Evolutionary conservation across 2,113 vertebrate species (phyloP).

Genomic region (Petaurus breviceps): DNA sequence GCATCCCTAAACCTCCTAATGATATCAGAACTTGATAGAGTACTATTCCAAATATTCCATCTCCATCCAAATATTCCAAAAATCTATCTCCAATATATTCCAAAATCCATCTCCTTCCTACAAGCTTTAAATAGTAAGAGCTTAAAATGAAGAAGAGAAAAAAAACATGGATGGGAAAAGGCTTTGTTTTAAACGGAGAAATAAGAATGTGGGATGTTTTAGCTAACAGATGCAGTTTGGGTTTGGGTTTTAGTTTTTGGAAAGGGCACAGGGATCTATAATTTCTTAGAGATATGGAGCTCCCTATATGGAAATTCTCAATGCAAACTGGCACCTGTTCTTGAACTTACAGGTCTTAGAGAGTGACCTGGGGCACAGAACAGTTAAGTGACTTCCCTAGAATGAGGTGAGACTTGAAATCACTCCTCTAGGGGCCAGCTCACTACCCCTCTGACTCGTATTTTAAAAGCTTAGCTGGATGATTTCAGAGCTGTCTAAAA

Average conservation of each 20-base stretch:
- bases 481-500: conserved; percentile 33
- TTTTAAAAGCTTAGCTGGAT: neutral
- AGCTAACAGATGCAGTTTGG: neutral
- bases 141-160: neutral
- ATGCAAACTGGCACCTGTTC: neutral
- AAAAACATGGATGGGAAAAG: neutral
- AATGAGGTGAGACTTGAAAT: neutral
- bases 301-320: neutral
- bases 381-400: neutral
- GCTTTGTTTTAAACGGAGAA: neutral
- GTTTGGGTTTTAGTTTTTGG: neutral
- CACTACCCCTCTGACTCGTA: neutral
- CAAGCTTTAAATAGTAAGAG: neutral
- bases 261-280: neutral
- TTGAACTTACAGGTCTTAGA: neutral
- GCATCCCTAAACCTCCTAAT: neutral
- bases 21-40: neutral
- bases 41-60: neutral
- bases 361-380: neutral
- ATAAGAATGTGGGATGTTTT: neutral
- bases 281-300: neutral
- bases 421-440: neutral
- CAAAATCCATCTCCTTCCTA: neutral
- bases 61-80: too few relatives aligned
- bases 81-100: neutral